Base-by-base conservation (phyloP, 2,888 invertebrate genomes). In the Lymantria dispar region DNA sequence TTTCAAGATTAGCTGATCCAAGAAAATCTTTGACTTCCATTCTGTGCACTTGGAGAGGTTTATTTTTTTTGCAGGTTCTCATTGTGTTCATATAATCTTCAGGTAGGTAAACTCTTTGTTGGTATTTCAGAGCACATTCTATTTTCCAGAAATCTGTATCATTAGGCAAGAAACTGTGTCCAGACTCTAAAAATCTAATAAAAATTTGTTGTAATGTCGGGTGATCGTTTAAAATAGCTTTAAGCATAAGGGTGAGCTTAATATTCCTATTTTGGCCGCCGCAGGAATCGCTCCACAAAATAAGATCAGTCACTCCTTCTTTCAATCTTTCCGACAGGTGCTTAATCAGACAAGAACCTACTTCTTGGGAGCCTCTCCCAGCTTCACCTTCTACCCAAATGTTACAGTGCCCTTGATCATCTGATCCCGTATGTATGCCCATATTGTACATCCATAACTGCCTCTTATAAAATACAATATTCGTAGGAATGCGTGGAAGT, bases 241-340 rank as follows among this genome's bases (percentile, higher is more conserved):
- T 57, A 11, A 67, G 37, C 59, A 65, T 62, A n/a, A 67, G 43
- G 0, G 47, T 52, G n/a, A 69, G 12, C 12, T 45, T 45, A 11
- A 45, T 45, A 36, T 45, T 45, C 1, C 45, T 10, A n/a, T 45
- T 45, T 22, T 51, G 45, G 9, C 45, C 45, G 8, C 45, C 37
- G 12, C 45, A 45, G 11, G 45, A 45, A 37, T 45, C 45, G 29
- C 45, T 45, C 45, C 38, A 45, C 8, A 44, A 22, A 14, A 44
- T 37, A 10, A 44, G 14, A 2, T 36, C 29, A 8, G 36, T 43
- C 31, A 56, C 43, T 41, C 45, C 47, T 41, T 44, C 48, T 40
- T 52, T 49, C 9, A 52, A 37, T 49, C 54, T 51, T 29, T 48
- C 51, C 2, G 33, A 39, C 5, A 51, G 39, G 36, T 54, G 51